Percentiles rank a stretch among this genome's conserved stretches.
Evolutionary conservation across 2,888 invertebrate species (phyloP).

Genomic region (Frankliniella fusca): DNA sequence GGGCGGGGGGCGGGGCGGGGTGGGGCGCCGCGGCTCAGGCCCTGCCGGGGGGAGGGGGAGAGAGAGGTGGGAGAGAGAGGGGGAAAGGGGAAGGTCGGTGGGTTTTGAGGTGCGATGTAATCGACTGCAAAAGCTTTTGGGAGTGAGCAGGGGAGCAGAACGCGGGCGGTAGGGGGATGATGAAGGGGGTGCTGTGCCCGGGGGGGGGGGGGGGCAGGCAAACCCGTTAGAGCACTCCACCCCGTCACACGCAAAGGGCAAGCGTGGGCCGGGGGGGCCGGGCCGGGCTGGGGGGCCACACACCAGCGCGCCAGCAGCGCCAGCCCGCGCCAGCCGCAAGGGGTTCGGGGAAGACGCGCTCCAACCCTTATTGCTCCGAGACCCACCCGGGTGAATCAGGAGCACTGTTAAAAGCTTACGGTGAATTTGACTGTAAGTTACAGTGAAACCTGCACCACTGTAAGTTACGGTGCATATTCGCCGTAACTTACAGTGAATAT

Average conservation of each 20-base stretch:
- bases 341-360: background rate
- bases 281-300: background rate
- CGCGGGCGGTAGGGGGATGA: background rate
- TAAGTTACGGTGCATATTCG: too few relatives aligned
- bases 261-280: background rate
- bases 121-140: conserved; percentile 11
- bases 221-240: background rate
- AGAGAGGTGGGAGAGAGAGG: background rate
- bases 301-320: background rate
- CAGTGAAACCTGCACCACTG: too few relatives aligned
- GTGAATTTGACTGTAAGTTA: too few relatives aligned
- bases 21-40: too few relatives aligned
- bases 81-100: background rate
- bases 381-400: too few relatives aligned
- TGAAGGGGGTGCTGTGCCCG: background rate
- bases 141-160: background rate
- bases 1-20: too few relatives aligned
- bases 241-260: conserved; percentile 11
- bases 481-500: too few relatives aligned
- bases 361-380: background rate
- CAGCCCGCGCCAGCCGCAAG: too few relatives aligned
- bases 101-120: background rate
- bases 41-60: background rate
- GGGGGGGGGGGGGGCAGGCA: background rate
- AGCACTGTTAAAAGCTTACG: too few relatives aligned